Evolutionary conservation across 2,888 invertebrate genomes (phyloP), one percentile per base, ranked within the genome.

Genomic region (Drosophila setosimentum): DNA sequence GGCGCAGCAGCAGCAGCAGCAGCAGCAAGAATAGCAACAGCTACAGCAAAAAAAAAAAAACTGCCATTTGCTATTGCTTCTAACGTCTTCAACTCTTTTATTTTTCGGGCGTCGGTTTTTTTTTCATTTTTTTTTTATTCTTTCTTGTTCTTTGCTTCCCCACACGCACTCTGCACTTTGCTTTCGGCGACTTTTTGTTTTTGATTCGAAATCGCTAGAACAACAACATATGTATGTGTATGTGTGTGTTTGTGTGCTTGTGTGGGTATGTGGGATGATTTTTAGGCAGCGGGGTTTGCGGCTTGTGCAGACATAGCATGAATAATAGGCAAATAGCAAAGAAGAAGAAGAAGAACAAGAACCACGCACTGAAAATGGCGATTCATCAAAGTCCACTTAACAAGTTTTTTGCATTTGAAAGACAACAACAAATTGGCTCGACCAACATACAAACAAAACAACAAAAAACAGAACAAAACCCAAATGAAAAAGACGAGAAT

Each of bases 311-410:
- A 51, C 76, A 80, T 65, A 84, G 76, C 77, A 86, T 84, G 81
- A 87, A 90, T 84, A 78, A 87, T 88, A 80, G 89, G 65, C 81
- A 62, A 75, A 53, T 33, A 51, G 57, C 58, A 77, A 75, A 73
- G 60, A 76, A 79, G 67, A 58, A 57, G 24, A 68, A 40, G 6
- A 50, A 42, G 27, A 66, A 29, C 35, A 32, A 68, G 58, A 68
- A n/a, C 69, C 68, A 77, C 70, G 76, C 76, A 79, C 83, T 76
- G 68, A 78, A 89, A 84, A 82, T 87, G 89, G 83, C 87, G 74
- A 87, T 87, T 89, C 90, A 87, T 90, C 90, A 90, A 87, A 90
- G 89, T 89, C 89, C 83, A 76, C 77, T 73, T 82, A 90, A 89
- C 91, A 89, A 86, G 83, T 83, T 78, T 86, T 85, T 89, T 86